Conservation (phyloP, 2,113 vertebrate species). For the Amphiprion ocellaris region DNA sequence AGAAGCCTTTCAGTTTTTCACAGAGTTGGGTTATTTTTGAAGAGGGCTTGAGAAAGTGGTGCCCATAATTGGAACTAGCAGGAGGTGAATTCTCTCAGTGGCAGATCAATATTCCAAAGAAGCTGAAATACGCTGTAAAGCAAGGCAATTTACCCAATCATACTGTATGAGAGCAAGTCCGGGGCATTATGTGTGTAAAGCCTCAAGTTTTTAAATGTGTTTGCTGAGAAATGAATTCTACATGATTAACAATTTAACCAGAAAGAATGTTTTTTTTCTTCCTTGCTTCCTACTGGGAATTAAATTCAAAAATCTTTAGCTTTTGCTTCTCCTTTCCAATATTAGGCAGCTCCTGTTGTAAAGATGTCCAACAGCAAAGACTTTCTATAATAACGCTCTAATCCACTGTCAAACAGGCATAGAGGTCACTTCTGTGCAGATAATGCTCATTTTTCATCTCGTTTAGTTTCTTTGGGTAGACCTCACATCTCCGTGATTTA, state of each 20-base stretch:
- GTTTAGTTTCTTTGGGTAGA: constrained; percentile 32
- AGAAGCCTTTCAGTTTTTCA: constrained; percentile 53
- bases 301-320: constrained; percentile 1
- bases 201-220: constrained; percentile 26
- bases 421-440: constrained; percentile 11
- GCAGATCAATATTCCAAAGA: constrained; percentile 69
- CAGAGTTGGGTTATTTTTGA: constrained; percentile 61
- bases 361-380: neutral
- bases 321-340: constrained; percentile 11
- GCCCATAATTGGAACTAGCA: constrained; percentile 68
- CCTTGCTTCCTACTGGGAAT: neutral
- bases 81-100: constrained; percentile 64
- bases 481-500: constrained; percentile 20
- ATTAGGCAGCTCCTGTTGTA: constrained; percentile 5
- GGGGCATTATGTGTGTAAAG: constrained; percentile 27
- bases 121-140: constrained; percentile 54
- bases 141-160: constrained; percentile 48
- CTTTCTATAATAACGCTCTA: no score
- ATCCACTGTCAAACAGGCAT: neutral
- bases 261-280: neutral
- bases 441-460: constrained; percentile 23
- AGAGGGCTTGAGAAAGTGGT: constrained; percentile 55
- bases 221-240: constrained; percentile 18
- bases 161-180: constrained; percentile 4
- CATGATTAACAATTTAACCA: constrained; percentile 35